Conservation (phyloP, 2,113 vertebrate genomes). For the Dicaeum eximium region DNA sequence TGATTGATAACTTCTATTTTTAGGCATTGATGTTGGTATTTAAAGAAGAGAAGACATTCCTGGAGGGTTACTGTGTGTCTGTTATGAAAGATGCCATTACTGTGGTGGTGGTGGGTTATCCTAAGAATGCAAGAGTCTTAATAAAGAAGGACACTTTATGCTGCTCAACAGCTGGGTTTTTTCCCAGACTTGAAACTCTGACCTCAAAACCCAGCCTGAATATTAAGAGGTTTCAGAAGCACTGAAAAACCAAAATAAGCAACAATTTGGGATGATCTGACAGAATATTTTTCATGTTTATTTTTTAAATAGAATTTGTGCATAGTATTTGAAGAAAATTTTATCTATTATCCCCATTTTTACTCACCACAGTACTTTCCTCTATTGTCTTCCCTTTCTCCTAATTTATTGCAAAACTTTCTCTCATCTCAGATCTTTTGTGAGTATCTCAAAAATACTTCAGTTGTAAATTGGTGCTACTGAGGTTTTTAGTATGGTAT, state of each 20-base stretch:
- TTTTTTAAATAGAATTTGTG: background rate
- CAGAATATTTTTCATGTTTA: background rate
- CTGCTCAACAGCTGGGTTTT: background rate
- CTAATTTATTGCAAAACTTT: background rate
- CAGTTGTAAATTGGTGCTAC: background rate
- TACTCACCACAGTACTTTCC: background rate
- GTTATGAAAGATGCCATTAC: background rate
- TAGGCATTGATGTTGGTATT: background rate
- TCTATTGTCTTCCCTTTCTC: background rate
- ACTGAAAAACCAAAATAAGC: background rate
- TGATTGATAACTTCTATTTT: background rate
- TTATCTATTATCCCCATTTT: background rate
- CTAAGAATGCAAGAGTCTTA: conserved; percentile 16
- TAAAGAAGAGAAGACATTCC: background rate
- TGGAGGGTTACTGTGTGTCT: background rate
- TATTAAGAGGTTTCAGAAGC: conserved; percentile 20
- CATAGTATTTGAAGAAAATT: background rate
- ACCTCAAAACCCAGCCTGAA: conserved; percentile 4
- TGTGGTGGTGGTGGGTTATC: background rate
- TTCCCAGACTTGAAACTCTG: background rate
- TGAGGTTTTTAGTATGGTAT: background rate
- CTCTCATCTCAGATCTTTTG: background rate
- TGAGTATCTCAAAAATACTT: background rate
- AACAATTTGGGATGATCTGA: background rate
- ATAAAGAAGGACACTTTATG: background rate